Evolutionary conservation across 1,140 invertebrate genomes (phyloP), one percentile per base, ranked within the genome.

Genomic region (Coboldia fuscipes): DNA sequence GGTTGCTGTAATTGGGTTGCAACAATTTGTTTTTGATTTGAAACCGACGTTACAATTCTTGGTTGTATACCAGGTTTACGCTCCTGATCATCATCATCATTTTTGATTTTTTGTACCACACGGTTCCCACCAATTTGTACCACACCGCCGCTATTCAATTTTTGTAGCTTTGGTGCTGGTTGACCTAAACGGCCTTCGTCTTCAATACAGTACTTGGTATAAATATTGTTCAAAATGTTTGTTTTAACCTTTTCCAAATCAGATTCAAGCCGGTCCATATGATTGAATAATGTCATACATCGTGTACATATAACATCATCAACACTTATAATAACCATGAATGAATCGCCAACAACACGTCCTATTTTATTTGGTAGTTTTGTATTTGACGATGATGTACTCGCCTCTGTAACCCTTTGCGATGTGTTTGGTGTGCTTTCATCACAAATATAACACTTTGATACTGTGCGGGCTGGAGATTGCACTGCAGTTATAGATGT

Each of bases 301-400:
- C 52, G 48, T 23, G 49, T 45, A 37, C 52, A 55, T n/a, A 55
- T 47, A 17, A 49, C 50, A 38, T 55, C 52, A 22, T 55, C 52
- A 17, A 41, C 42, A 37, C 50, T 51, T 1, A 55, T 45, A 18
- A 55, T 53, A 2, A 55, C 51, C 30, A 53, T 33, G 35, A 54
- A 55, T 3, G 47, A 50, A 37, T 55, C 52, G 31, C 52, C 52
- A 27, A 55, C 48, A 21, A 55, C 37, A 33, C 52, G 48, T 3
- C 50, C 52, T 34, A 55, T 40, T 42, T 55, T 55, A 32, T 54
- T 55, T 18, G 52, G 52, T 17, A 54, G 48, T 36, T 55, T 55
- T 31, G 52, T 54, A 15, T 44, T 39, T 12, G 52, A 48, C 36
- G 50, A 46, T 26, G 47, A 44, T 33, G 52, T 55, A 15, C 35